Percentiles rank a stretch among this genome's conserved stretches.
These are phyloP conservation scores for Linyphia triangularis DNA, from an alignment of 2,888 invertebrate species.

Conservation along the genomic window DNA sequence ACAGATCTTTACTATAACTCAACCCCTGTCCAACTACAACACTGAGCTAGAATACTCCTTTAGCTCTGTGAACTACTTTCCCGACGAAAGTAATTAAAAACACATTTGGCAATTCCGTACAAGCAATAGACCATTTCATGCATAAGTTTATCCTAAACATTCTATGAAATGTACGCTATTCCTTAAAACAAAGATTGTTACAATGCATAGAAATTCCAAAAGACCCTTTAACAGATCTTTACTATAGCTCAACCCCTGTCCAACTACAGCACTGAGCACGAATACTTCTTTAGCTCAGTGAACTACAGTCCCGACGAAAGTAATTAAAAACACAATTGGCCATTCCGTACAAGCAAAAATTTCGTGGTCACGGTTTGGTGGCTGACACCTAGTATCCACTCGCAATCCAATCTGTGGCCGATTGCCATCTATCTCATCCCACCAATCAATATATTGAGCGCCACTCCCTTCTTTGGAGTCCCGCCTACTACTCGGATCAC, in stretches of 20 bases:
- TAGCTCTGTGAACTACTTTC: neutral
- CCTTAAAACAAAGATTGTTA: too few relatives aligned
- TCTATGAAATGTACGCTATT: too few relatives aligned
- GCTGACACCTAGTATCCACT: conserved; percentile 32
- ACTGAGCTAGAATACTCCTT: too few relatives aligned
- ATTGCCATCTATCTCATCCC: conserved; percentile 59
- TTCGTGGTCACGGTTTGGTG: conserved; percentile 20
- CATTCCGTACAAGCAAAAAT: neutral
- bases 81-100: conserved; percentile 24
- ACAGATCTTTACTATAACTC: too few relatives aligned
- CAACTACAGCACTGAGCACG: too few relatives aligned
- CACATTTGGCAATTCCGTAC: neutral
- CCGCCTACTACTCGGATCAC: conserved; percentile 50
- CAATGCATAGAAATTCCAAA: too few relatives aligned
- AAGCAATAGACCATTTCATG: neutral
- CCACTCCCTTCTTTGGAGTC: conserved; percentile 47
- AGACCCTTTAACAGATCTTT: too few relatives aligned
- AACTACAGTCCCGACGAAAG: neutral
- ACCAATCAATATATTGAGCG: conserved; percentile 74
- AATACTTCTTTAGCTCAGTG: neutral
- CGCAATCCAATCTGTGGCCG: conserved; percentile 21
- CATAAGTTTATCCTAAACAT: too few relatives aligned
- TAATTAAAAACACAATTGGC: too few relatives aligned
- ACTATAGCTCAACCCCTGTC: too few relatives aligned
- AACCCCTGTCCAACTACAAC: too few relatives aligned